Percentiles rank a stretch among this genome's conserved stretches.
Conservation (phyloP, 2,113 vertebrate species). For the Craseonycteris thonglongyai region DNA sequence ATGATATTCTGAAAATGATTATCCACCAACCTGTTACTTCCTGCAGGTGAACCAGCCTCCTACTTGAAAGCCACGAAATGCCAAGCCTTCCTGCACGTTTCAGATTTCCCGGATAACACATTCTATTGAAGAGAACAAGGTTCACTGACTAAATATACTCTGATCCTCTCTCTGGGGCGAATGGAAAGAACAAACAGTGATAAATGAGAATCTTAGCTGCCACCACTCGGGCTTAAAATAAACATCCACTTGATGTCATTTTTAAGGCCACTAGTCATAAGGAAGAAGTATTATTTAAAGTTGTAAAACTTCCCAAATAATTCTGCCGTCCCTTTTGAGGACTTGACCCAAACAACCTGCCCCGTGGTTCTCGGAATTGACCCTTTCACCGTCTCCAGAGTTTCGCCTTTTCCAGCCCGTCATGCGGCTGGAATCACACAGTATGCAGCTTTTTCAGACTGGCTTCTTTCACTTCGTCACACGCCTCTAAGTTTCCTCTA, state of each 20-base stretch:
- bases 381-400: accelerated
- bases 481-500: no score
- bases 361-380: neutral
- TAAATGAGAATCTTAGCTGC: neutral
- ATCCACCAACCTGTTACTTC: neutral
- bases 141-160: neutral
- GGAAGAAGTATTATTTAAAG: neutral
- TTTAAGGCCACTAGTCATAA: neutral
- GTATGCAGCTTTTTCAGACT: neutral
- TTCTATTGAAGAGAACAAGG: neutral
- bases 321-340: neutral
- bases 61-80: neutral
- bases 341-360: neutral
- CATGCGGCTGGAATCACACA: accelerated
- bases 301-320: neutral
- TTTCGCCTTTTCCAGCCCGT: neutral
- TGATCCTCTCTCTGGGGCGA: neutral
- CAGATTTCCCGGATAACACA: neutral
- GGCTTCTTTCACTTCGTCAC: neutral
- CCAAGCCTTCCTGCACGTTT: neutral
- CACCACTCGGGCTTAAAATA: neutral
- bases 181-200: neutral
- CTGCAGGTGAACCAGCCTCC: neutral
- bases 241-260: neutral
- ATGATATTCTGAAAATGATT: neutral